Percentiles rank a stretch among this genome's conserved stretches.
phyloP scores from a whole-genome alignment of 2,113 vertebrate species.

The Pseudopipra pipra region DNA sequence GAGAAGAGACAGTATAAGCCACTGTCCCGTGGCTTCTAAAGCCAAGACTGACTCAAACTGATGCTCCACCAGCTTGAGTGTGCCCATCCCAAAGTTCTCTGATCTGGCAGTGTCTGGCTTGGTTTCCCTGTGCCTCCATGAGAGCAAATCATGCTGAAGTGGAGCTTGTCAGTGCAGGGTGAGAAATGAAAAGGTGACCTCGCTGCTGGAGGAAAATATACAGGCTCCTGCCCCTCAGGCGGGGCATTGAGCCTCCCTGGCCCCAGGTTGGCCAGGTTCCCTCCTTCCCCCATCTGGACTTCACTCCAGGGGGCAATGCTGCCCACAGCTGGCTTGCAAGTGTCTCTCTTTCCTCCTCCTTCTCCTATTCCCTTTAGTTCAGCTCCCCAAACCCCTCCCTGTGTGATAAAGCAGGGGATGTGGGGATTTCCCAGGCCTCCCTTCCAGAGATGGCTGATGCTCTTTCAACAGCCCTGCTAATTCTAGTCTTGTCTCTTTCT shows the following conservation, averaged over 20 bases:
- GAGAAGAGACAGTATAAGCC: background rate
- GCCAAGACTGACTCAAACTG: background rate
- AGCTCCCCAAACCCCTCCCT: background rate
- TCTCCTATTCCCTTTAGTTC: background rate
- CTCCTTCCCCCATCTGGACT: background rate
- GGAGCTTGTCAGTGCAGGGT: background rate
- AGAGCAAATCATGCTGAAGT: background rate
- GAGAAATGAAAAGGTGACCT: background rate
- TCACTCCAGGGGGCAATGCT: background rate
- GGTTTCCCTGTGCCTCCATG: background rate
- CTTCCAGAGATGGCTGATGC: background rate
- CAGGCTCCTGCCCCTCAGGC: background rate
- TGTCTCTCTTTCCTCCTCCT: background rate
- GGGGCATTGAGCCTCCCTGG: background rate
- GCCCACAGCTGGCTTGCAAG: background rate
- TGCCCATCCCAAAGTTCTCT: background rate
- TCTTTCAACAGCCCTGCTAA: background rate
- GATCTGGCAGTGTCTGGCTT: background rate
- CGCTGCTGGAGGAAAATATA: background rate
- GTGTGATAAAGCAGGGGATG: background rate
- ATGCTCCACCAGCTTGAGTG: background rate
- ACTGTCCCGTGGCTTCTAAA: background rate
- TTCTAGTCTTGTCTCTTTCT: background rate
- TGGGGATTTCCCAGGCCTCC: background rate
- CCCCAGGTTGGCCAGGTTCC: background rate